Evolutionary conservation across 2,113 vertebrate species (phyloP), one percentile per base, ranked within the genome.

Genomic region (Chelonoidis abingdonii): DNA sequence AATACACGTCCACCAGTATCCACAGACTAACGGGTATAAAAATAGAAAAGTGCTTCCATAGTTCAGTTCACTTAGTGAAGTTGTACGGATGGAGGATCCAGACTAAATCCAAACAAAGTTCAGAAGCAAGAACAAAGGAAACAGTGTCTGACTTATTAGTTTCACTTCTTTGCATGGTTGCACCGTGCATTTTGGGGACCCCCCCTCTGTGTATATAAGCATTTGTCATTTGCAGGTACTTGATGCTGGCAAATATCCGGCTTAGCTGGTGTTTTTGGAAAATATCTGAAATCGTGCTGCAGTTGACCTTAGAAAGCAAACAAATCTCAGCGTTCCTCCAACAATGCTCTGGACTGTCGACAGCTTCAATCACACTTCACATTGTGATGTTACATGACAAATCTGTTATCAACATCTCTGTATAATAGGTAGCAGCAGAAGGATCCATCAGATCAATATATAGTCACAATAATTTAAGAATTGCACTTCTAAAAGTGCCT

Each of bases 381-480:
- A 2, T 62, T 76, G 53, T 84, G 89, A 31, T 82, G 87, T 16
- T 22, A 7, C 21, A 0, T 0, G 10, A 3, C 90, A 86, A 94
- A 80, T 84, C 94, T 88, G 81, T 44, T 6, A 87, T 3, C 56
- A 93, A 91, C 56, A 38, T 3, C 89, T 8, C 90, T 1, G 4
- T 1, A 12, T 31, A 86, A 93, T 82, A 92, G 41, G 54, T 80
- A 88, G 95, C 91, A 95, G 49, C 95, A 96, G 97, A 94, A 97
- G 95, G 93, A 92, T 89, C 93, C 72, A 14, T 81, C 38, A 95
- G 92, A 97, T 93, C 91, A 88, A 95, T 17, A 83, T 81, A 88
- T 35, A 53, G 88, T 54, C 88, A 69, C 52, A 84, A 97, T 92
- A 94, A 97, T 96, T 97, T 97, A 96, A 96, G 94, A 93, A 92